Base-by-base conservation (phyloP, 2,113 vertebrate genomes). In the Petromus typicus region DNA sequence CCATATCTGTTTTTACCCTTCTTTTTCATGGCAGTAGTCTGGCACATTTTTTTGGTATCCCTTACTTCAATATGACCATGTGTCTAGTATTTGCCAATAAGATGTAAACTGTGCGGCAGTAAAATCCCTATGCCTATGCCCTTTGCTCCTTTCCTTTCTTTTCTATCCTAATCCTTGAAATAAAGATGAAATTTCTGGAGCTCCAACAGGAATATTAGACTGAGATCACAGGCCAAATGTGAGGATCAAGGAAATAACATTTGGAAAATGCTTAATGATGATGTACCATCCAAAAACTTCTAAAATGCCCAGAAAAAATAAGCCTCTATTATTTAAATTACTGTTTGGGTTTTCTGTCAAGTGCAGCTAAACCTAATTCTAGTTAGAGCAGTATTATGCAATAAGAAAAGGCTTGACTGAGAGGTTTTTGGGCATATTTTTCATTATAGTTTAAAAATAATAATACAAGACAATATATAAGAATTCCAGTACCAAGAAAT, bases 331-430 rank as follows among this genome's bases (percentile, higher is more conserved):
- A 1, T 85, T n/a, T 66, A 95, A 64, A 17, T 34, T 30, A 63
- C 16, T 40, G 3, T 91, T 76, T 8, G 54, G 4, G 45, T 57
- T 93, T 96, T 75, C 85, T 76, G 1, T 87, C 43, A 71, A 22
- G 75, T 48, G 7, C 5, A 76, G 8, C 14, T 84, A 45, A 83
- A 75, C 8, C 40, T 73, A 48, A 83, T 37, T n/a, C 63, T 87
- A 61, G 84, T 73, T 94, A 56, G n/a, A 92, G 13, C 48, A 87
- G n/a, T 16, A 40, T 94, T 37, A 51, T 61, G 61, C 17, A 95
- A 45, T 87, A 82, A 81, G 18, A 3, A 45, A 66, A 73, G 86
- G 61, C 30, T 75, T 51, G 22, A 61, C 75, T 54, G 59, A 63
- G 40, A 95, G 23, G 6, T 43, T 79, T 56, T 11, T n/a, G 71